phyloP scores from a whole-genome alignment of 30 jellyfish, hydroid and myxozoan genomes.

The Rhopilema esculentum region DNA sequence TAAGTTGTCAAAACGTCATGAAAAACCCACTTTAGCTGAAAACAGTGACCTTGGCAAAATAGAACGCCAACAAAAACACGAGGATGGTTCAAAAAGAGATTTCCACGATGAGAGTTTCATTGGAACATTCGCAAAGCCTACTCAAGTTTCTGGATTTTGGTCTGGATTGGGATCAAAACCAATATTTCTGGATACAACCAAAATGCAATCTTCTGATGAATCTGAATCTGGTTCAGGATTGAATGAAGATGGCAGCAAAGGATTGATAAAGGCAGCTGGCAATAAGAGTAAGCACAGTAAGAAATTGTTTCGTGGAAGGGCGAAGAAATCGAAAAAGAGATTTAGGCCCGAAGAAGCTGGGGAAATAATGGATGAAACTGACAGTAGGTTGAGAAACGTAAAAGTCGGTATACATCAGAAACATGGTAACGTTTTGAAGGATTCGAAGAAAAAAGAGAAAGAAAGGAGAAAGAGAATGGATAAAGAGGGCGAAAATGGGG shows the following conservation, averaged over 20 bases:
- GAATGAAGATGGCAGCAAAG: conserved; percentile 1
- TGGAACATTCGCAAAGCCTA: conserved; percentile 64
- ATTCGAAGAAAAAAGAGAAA: not conserved
- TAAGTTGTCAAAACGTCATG: not conserved
- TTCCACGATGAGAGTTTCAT: not conserved
- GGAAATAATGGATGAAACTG: conserved; percentile 28
- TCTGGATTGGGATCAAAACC: conserved; percentile 95
- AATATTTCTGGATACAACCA: conserved; percentile 70
- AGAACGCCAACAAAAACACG: not conserved
- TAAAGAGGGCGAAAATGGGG: not conserved
- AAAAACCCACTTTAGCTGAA: not conserved
- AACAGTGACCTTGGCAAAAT: not conserved
- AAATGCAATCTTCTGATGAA: conserved; percentile 15
- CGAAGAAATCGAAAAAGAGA: not conserved
- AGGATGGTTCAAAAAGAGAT: not conserved
- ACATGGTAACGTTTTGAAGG: conserved; percentile 4
- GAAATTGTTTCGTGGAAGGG: not conserved
- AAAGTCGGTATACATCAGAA: not conserved
- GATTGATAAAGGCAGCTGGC: not conserved
- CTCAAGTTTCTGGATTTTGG: conserved; percentile 87
- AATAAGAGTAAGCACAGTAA: not conserved
- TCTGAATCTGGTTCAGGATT: conserved; percentile 46
- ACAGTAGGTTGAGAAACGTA: not conserved
- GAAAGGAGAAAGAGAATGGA: conserved; percentile 12
- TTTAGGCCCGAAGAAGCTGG: conserved; percentile 44